Percentiles rank a stretch among this genome's conserved stretches.
phyloP scores from a whole-genome alignment of 2,113 vertebrate genomes.

The Burhinus oedicnemus region DNA sequence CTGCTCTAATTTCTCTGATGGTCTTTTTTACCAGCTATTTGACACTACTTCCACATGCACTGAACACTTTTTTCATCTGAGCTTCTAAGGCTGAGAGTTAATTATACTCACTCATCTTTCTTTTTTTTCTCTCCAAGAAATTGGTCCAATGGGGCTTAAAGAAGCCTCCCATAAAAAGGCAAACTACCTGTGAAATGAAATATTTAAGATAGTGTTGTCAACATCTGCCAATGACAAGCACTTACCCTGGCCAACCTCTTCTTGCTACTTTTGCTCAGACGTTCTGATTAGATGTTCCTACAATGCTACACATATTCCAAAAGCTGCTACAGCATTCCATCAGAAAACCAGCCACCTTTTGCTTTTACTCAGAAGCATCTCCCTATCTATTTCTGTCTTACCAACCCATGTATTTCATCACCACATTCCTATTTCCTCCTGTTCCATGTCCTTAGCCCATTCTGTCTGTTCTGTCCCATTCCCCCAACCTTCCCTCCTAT shows the following conservation, averaged over 20 bases:
- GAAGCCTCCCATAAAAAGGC: neutral
- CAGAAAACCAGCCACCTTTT: neutral
- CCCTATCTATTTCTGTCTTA: neutral
- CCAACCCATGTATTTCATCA: neutral
- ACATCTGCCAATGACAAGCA: neutral
- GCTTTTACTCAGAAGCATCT: neutral
- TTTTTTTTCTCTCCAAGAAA: neutral
- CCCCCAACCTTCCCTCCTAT: neutral
- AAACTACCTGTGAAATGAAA: neutral
- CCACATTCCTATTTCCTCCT: neutral
- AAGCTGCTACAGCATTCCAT: neutral
- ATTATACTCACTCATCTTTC: neutral
- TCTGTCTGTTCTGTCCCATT: neutral
- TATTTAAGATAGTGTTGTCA: neutral
- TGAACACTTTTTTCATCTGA: neutral
- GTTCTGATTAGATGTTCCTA: neutral
- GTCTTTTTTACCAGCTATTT: conserved; percentile 4
- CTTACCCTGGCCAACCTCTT: neutral
- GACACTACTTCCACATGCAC: neutral
- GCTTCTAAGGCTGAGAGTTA: neutral
- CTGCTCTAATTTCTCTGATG: neutral
- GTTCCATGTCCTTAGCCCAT: neutral
- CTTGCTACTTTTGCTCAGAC: neutral
- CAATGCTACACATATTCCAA: neutral
- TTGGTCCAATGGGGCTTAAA: neutral